phyloP scores from a whole-genome alignment of 2,888 invertebrate species.

The Hetaerina titia region DNA sequence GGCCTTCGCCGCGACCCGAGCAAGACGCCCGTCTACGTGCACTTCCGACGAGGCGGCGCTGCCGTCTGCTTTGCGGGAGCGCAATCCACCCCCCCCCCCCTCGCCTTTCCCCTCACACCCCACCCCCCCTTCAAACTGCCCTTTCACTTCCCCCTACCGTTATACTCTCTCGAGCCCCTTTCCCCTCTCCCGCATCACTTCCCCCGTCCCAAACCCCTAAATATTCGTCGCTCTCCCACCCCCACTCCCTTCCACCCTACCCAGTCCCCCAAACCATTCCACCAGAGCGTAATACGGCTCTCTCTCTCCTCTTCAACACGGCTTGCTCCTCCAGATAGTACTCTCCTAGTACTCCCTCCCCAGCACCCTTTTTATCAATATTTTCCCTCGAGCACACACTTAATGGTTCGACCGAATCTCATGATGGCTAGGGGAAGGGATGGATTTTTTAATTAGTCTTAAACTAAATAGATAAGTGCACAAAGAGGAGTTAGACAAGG shows the following conservation, averaged over 20 bases:
- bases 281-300: not conserved
- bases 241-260: not conserved
- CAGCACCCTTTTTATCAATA: not conserved
- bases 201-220: not conserved
- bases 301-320: constrained; percentile 11
- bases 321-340: constrained; percentile 41
- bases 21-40: not conserved
- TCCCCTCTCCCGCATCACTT: not conserved
- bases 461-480: not conserved
- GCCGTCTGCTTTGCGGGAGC: constrained; percentile 38
- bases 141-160: not conserved
- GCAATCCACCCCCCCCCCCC: not conserved
- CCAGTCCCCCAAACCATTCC: not conserved
- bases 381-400: constrained; percentile 19
- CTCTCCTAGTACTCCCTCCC: not conserved
- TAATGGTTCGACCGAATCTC: not conserved
- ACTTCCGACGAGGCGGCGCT: constrained; percentile 48
- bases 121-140: no score
- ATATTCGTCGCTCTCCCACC: not conserved
- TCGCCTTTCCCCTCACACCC: not conserved
- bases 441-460: constrained; percentile 1
- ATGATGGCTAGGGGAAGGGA: not conserved
- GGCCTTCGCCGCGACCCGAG: not conserved
- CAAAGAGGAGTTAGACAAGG: not conserved
- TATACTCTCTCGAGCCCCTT: not conserved